Evolutionary conservation across 2,888 invertebrate species (phyloP).

Genomic region (Calameuta pallipes): DNA sequence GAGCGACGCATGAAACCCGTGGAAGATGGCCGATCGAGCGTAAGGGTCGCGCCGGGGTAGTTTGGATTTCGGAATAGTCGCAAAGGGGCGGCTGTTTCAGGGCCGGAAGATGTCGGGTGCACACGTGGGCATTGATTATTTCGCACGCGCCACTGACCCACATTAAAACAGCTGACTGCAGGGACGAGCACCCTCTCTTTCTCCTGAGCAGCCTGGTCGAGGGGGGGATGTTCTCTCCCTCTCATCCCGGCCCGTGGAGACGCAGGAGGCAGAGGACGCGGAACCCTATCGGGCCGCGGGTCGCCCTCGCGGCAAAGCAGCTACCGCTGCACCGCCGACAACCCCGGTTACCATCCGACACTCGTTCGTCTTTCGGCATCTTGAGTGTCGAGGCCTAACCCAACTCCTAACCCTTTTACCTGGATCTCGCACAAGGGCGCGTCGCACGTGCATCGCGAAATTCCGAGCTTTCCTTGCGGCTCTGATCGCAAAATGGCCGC

Average conservation of each 20-base stretch:
- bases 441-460: background rate
- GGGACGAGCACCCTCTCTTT: background rate
- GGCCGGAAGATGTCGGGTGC: background rate
- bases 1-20: background rate
- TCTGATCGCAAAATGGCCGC: conserved; percentile 16
- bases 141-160: conserved; percentile 48
- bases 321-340: background rate
- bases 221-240: too few relatives aligned
- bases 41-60: background rate
- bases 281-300: conserved; percentile 30
- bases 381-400: background rate
- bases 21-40: background rate
- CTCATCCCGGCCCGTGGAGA: conserved; percentile 12
- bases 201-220: background rate
- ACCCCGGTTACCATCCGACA: background rate
- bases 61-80: background rate
- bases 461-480: background rate
- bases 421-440: background rate
- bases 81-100: background rate
- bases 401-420: too few relatives aligned
- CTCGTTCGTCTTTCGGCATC: background rate
- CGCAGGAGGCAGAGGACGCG: conserved; percentile 6
- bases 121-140: conserved; percentile 6
- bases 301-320: conserved; percentile 29
- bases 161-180: conserved; percentile 59